Evolutionary conservation across 2,797 vertebrate species (phyloP).

Genomic region (Rhynchotus rufescens): DNA sequence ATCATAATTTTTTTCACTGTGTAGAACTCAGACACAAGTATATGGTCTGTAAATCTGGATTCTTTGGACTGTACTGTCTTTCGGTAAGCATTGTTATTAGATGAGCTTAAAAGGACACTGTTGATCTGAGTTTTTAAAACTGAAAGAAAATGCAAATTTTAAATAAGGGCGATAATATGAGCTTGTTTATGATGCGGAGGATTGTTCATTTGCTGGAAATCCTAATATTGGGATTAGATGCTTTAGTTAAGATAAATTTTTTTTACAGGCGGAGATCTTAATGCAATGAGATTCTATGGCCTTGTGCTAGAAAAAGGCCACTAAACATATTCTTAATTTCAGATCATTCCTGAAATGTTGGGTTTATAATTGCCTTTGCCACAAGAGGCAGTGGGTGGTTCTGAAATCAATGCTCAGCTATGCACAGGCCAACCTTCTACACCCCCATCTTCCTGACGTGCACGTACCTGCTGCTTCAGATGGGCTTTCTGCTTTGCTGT

Average conservation of each 20-base stretch:
- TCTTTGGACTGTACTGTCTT: neutral
- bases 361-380: neutral
- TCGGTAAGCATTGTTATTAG: neutral
- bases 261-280: neutral
- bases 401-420: constrained; percentile 21
- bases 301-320: neutral
- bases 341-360: neutral
- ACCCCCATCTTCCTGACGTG: neutral
- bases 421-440: neutral
- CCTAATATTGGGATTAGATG: neutral
- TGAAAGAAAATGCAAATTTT: neutral
- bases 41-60: neutral
- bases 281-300: neutral
- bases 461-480: neutral
- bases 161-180: neutral
- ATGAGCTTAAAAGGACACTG: neutral
- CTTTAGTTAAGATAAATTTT: neutral
- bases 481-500: neutral
- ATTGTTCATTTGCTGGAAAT: neutral
- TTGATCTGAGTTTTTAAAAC: neutral
- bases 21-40: neutral
- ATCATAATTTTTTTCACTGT: neutral
- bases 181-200: neutral
- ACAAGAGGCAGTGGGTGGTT: neutral
- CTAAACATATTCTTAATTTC: neutral